Conservation (phyloP, 1,140 invertebrate species). For the Zophobas morio region DNA sequence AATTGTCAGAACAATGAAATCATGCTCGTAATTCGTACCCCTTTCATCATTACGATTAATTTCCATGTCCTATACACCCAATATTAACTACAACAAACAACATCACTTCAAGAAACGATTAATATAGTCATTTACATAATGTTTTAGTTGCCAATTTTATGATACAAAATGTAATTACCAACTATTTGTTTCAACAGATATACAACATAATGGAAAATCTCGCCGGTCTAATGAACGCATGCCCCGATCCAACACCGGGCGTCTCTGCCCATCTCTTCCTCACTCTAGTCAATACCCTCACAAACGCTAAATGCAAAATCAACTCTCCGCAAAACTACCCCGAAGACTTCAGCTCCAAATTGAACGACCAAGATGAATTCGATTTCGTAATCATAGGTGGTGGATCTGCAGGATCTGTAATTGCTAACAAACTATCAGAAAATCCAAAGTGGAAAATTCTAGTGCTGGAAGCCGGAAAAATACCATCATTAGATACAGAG, state of each 20-base stretch:
- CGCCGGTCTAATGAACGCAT: constrained; percentile 30
- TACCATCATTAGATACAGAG: constrained; percentile 55
- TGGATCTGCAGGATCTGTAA: constrained; percentile 57
- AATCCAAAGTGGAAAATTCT: constrained; percentile 56
- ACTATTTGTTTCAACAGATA: too few relatives aligned
- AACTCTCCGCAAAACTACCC: constrained; percentile 50
- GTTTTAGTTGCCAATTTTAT: too few relatives aligned
- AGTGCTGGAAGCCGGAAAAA: constrained; percentile 58
- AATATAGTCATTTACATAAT: too few relatives aligned
- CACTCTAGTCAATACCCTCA: constrained; percentile 52
- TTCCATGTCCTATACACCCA: too few relatives aligned
- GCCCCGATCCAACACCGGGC: constrained; percentile 48
- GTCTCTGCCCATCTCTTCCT: constrained; percentile 53
- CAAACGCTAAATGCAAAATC: constrained; percentile 50
- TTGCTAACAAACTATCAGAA: constrained; percentile 57
- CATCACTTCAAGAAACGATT: too few relatives aligned
- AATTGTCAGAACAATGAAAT: too few relatives aligned
- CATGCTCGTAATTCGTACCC: too few relatives aligned
- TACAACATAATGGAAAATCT: background rate
- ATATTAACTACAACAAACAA: too few relatives aligned
- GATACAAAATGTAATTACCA: too few relatives aligned
- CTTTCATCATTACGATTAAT: too few relatives aligned
- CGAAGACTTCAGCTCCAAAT: constrained; percentile 36
- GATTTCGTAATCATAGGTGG: constrained; percentile 61
- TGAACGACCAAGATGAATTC: constrained; percentile 55